Evolutionary conservation across 2,888 invertebrate species (phyloP), one percentile per base, ranked within the genome.

Genomic region (Sceliomorpha sp.): DNA sequence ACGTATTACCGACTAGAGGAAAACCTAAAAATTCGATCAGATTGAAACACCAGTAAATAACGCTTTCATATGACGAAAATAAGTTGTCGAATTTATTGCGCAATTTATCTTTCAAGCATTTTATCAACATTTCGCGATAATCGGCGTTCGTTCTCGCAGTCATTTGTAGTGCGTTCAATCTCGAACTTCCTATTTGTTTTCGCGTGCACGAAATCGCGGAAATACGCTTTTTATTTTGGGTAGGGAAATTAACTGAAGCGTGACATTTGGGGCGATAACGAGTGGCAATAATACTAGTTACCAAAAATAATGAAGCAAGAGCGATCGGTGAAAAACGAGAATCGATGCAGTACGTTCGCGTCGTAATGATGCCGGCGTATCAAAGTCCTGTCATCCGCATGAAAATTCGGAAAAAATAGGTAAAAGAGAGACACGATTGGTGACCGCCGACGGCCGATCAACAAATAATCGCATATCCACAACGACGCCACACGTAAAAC

Each of bases 381-480:
- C 80, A 74, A 42, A 24, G 63, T 51, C 69, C 70, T 72, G 77
- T 81, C 79, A 76, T 70, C 68, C 63, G 73, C 69, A 72, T 64
- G 75, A 75, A 73, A 74, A 72, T 51, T 45, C 59, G 27, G 42
- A 51, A 17, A 62, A 51, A 27, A 27, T n/a, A n/a, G n/a, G n/a
- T n/a, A 17, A 36, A 55, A 27, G 63, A 44, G 15, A 34, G 15
- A 15, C 5, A 24, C 5, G 27, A 40, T 29, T 8, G 7, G 2
- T 9, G 9, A 20, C 20, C 20, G 20, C 5, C 20, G 5, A 5
- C 63, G 79, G 73, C 74, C 63, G 72, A 66, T 73, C 79, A 78
- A 77, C 76, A 75, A 80, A 80, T 80, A 77, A 79, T 77, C 78
- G 79, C 77, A 76, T 79, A 80, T 79, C 77, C 79, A 80, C 80